Base-by-base conservation (phyloP, 2,888 invertebrate species). In the Chaitophorus viminalis region DNA sequence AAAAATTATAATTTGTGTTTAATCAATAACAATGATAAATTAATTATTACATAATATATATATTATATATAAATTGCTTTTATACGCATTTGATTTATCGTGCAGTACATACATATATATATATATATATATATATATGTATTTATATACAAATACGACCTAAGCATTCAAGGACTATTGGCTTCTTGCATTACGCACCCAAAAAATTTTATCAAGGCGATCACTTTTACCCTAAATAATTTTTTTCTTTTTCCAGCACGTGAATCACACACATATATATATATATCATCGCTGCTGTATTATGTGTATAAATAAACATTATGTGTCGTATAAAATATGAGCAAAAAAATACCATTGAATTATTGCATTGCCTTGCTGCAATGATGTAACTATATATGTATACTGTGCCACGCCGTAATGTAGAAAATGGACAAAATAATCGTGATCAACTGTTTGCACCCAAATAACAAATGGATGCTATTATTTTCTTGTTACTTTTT, bases 161-260 rank as follows among this genome's bases (percentile, higher is more conserved):
- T 4, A n/a, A 65, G n/a, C n/a, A 1, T 31, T 11, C 82, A 83
- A 83, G 83, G 83, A 83, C 83, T 21, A 21, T 25, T 60, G 36
- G 60, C 83, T 83, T 60, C 84, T 85, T 31, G 77, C 84, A 68
- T 77, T 85, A 85, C 75, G 84, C 77, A 39, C 76, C 82, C 72
- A 74, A 82, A 82, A 82, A n/a, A 60, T 74, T 36, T n/a, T 60
- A 60, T 75, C 83, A 83, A 83, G 83, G 83, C 83, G 25, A 75
- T 39, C 83, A 83, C 83, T 83, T 83, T 83, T 83, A 60, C 74
- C 83, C 83, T 54, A 83, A 83, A 83, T 72, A 33, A 54, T 39
- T 54, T 83, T 83, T 60, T 78, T 25, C 36, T 60, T 39, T 39
- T 75, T 74, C 6, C 54, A 21, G 6, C 25, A 21, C 72, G 18